Conservation (phyloP, 2,888 invertebrate species). For the Drosophila paramelanica region DNA sequence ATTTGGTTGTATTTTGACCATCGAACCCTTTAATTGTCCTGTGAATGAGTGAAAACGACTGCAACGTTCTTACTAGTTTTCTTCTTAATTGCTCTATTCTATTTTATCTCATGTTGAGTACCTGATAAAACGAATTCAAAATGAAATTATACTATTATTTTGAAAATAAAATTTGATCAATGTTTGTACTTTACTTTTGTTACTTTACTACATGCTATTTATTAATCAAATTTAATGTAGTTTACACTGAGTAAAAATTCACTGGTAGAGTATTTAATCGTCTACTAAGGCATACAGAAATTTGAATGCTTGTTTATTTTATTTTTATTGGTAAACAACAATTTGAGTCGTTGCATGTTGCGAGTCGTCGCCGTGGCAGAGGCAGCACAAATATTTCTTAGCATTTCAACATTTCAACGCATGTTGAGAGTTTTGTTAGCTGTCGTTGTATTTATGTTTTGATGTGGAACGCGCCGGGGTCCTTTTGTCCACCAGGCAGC, state of each 20-base stretch:
- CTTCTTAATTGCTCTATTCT: no score
- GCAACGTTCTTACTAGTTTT: no score
- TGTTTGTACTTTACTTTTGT: no score
- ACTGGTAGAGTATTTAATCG: constrained; percentile 20
- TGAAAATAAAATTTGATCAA: no score
- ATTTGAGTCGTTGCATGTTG: constrained; percentile 64
- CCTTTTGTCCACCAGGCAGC: constrained; percentile 67
- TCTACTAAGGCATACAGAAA: not conserved
- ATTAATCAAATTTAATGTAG: not conserved
- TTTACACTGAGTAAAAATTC: not conserved
- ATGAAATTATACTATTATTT: no score
- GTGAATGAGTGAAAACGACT: no score
- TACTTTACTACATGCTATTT: not conserved
- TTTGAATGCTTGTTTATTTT: constrained; percentile 17
- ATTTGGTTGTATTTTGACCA: no score
- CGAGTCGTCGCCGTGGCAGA: constrained; percentile 34
- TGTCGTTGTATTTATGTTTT: constrained; percentile 82
- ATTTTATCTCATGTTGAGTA: no score
- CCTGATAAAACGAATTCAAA: no score
- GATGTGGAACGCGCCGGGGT: constrained; percentile 82
- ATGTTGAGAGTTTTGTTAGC: constrained; percentile 82
- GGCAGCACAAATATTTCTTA: constrained; percentile 69
- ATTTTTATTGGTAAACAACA: constrained; percentile 43
- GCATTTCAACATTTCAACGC: constrained; percentile 80
- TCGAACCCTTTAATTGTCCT: no score